phyloP scores from a whole-genome alignment of 2,888 invertebrate genomes.

The Tetanocera ferruginea region DNA sequence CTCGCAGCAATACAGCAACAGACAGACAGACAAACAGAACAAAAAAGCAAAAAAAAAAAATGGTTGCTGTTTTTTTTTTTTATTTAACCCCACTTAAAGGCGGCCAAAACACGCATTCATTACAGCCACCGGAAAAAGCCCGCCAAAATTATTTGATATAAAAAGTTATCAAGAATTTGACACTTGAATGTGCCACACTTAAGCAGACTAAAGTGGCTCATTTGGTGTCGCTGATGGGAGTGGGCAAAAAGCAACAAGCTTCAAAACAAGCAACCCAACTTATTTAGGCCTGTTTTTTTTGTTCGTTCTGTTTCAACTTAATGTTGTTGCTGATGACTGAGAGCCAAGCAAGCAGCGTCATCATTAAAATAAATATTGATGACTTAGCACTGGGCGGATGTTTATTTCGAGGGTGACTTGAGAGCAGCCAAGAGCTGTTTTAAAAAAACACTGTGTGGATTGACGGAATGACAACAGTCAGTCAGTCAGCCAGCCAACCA shows the following conservation, averaged over 20 bases:
- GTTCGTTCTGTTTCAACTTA: too few species aligned
- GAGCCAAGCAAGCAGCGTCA: not conserved
- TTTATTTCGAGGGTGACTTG: not conserved
- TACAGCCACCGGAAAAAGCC: not conserved
- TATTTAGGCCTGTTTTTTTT: too few species aligned
- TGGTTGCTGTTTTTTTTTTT: not conserved
- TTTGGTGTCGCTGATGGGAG: not conserved
- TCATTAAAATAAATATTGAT: conserved; percentile 24
- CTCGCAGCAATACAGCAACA: not conserved
- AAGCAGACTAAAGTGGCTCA: not conserved
- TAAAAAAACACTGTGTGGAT: not conserved
- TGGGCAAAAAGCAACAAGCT: not conserved
- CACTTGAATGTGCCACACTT: not conserved
- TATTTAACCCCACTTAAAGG: not conserved
- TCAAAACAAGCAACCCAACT: not conserved
- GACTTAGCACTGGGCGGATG: not conserved
- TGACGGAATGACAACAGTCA: not conserved
- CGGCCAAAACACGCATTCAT: not conserved
- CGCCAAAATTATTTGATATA: not conserved
- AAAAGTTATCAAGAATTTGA: conserved; percentile 8
- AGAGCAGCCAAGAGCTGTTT: not conserved
- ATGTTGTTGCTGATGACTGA: not conserved
- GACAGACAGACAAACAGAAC: not conserved
- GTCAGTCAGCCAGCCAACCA: not conserved
- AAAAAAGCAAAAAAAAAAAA: too few species aligned